Percentiles rank a stretch among this genome's conserved stretches.
Conservation (phyloP, 2,888 invertebrate genomes). For the Acrobasis consociella region DNA sequence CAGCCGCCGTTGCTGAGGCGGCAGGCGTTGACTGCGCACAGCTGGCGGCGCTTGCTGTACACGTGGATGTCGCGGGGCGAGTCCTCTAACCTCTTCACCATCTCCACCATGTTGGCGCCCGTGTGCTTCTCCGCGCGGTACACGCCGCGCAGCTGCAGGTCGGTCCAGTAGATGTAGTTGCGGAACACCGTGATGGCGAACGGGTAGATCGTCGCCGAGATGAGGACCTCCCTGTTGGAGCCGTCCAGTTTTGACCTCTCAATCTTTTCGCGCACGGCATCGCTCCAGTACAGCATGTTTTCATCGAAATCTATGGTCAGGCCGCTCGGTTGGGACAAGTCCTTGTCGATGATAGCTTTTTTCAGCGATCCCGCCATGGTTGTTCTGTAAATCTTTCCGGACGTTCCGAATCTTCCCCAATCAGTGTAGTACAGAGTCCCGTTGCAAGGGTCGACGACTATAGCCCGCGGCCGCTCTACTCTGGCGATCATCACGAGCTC, state of each 20-base stretch:
- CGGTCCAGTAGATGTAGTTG: conserved; percentile 98
- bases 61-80: conserved; percentile 96
- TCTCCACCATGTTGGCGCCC: conserved; percentile 95
- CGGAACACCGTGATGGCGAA: conserved; percentile 96
- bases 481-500: conserved; percentile 95
- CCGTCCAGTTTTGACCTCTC: conserved; percentile 96
- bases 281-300: conserved; percentile 97
- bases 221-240: conserved; percentile 90
- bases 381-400: conserved; percentile 96
- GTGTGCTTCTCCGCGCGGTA: conserved; percentile 99
- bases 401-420: conserved; percentile 96
- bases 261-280: conserved; percentile 97
- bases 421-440: conserved; percentile 98
- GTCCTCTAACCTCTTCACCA: conserved; percentile 96
- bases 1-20: conserved; percentile 97
- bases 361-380: conserved; percentile 98
- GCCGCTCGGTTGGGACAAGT: conserved; percentile 97
- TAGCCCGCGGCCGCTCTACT: conserved; percentile 96
- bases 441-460: conserved; percentile 98
- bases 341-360: conserved; percentile 93
- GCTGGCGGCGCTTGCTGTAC: conserved; percentile 90
- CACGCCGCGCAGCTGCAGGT: conserved; percentile 95
- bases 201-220: conserved; percentile 96
- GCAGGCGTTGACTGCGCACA: conserved; percentile 92
- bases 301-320: conserved; percentile 98